phyloP scores from a whole-genome alignment of 1,140 invertebrate species.

The Streblospio benedicti region DNA sequence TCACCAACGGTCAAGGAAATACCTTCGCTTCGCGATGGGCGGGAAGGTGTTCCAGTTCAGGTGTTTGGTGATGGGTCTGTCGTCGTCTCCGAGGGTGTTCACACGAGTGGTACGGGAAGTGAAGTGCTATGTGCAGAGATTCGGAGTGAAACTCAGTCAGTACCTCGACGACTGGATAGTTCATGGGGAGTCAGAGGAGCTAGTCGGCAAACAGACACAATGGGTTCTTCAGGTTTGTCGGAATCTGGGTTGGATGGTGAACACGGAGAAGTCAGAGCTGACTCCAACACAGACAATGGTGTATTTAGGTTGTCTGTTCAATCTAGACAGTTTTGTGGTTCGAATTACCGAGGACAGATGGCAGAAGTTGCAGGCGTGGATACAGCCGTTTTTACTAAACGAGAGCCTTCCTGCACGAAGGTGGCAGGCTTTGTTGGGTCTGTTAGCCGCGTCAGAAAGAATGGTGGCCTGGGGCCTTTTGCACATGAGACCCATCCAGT shows the following conservation, averaged over 20 bases:
- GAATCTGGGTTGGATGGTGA: background rate
- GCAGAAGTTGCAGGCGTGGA: too few relatives aligned
- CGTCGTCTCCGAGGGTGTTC: background rate
- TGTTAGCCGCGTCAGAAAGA: background rate
- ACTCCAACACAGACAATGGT: background rate
- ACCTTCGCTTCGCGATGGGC: too few relatives aligned
- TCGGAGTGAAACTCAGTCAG: background rate
- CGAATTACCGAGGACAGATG: too few relatives aligned
- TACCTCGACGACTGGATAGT: background rate
- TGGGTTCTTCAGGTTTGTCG: background rate
- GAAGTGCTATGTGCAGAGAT: background rate
- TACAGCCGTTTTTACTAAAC: background rate
- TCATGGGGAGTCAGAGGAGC: background rate
- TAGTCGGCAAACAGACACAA: background rate
- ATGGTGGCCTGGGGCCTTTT: background rate
- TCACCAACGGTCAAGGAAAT: too few relatives aligned
- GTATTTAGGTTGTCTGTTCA: background rate
- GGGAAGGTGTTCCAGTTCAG: background rate
- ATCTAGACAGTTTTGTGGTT: too few relatives aligned
- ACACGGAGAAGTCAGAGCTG: background rate
- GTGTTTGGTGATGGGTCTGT: background rate
- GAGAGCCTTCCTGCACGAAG: background rate
- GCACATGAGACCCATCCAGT: background rate
- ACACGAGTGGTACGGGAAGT: background rate
- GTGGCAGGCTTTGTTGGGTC: background rate